These are phyloP conservation scores for Capreolus pygargus DNA, from an alignment of 2,113 vertebrate genomes.

Conservation along the genomic window DNA sequence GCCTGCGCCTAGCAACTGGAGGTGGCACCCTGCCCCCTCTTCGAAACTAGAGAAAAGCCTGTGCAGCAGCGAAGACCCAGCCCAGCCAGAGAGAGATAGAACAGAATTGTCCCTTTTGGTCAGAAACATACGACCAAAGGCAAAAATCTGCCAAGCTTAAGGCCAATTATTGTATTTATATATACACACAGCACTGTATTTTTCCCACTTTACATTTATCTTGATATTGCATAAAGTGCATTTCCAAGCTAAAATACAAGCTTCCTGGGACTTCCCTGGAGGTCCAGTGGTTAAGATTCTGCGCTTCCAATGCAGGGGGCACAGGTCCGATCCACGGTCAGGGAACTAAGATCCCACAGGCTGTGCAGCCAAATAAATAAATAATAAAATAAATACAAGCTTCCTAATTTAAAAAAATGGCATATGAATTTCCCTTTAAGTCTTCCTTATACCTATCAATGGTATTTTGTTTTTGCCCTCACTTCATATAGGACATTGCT, in stretches of 20 bases:
- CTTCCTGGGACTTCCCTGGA: neutral
- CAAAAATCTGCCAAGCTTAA: slow-evolving; percentile 66
- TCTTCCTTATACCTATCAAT: slow-evolving; percentile 23
- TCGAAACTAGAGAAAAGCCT: neutral
- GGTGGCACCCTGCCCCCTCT: neutral
- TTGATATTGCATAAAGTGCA: slow-evolving; percentile 51
- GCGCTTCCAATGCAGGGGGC: neutral
- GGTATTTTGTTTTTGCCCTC: slow-evolving; percentile 41
- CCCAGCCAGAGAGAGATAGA: neutral
- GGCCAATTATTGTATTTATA: neutral
- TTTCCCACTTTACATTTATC: slow-evolving; percentile 50
- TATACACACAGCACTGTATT: neutral
- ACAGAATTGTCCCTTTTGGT: slow-evolving; percentile 69
- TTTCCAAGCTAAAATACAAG: slow-evolving; percentile 42
- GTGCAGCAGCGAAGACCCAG: neutral
- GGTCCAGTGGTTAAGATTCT: neutral
- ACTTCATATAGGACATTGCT: slow-evolving; percentile 20
- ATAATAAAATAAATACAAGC: neutral
- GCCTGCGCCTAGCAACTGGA: neutral
- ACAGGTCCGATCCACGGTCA: neutral
- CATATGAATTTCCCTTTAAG: slow-evolving; percentile 13
- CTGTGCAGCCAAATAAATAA: neutral
- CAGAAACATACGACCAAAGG: slow-evolving; percentile 62
- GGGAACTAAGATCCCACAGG: neutral
- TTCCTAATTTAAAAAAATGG: slow-evolving; percentile 37